Evolutionary conservation across 2,797 vertebrate species (phyloP).

Genomic region (Spinibarbus caldwelli): DNA sequence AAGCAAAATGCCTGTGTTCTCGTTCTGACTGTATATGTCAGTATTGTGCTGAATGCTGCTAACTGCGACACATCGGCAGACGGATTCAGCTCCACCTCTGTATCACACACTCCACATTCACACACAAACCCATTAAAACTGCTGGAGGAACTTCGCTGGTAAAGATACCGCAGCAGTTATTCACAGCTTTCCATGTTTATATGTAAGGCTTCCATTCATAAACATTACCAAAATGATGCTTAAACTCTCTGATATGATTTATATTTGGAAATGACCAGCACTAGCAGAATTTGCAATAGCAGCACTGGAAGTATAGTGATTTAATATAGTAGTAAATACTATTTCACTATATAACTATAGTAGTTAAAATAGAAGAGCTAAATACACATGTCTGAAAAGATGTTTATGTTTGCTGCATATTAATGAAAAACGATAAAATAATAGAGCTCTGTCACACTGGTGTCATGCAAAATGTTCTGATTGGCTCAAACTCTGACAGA

Average conservation of each 20-base stretch:
- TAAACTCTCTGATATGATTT: not conserved
- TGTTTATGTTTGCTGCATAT: no score
- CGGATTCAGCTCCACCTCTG: not conserved
- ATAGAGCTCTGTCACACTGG: no score
- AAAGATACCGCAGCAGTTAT: no score
- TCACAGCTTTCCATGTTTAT: not conserved
- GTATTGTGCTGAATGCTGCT: constrained; percentile 32
- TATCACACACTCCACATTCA: not conserved
- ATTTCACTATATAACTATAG: no score
- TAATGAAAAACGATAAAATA: no score
- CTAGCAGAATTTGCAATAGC: not conserved
- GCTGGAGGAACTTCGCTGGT: not conserved
- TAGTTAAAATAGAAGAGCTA: no score
- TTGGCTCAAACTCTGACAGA: not conserved
- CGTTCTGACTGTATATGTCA: not conserved
- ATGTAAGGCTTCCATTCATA: not conserved
- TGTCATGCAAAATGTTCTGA: not conserved
- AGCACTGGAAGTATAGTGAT: not conserved
- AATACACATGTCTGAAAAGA: no score
- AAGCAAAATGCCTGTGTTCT: not conserved
- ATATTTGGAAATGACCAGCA: not conserved
- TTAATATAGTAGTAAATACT: no score
- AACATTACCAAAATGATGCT: no score
- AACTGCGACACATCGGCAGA: constrained; percentile 25
- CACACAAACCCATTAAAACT: not conserved